phyloP scores from a whole-genome alignment of 2,888 invertebrate species.

The Sinopyrophorus schimmeli region DNA sequence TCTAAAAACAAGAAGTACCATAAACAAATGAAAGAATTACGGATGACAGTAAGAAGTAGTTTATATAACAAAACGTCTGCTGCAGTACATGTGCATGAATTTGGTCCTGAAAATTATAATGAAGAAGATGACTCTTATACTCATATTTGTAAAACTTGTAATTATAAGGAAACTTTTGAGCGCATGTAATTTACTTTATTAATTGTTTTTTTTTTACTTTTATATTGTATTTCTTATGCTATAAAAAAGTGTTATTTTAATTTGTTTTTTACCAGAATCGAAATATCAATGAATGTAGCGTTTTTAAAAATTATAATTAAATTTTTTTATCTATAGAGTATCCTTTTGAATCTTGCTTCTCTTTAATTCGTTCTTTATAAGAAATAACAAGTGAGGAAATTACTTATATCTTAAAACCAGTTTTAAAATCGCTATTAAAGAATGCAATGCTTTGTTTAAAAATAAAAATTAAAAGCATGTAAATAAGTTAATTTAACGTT shows the following conservation, averaged over 20 bases:
- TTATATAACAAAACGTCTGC: conserved; percentile 74
- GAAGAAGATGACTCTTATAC: conserved; percentile 80
- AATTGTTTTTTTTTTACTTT: conserved; percentile 6
- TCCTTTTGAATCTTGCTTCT: too few relatives aligned
- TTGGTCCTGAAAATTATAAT: conserved; percentile 74
- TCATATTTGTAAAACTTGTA: conserved; percentile 78
- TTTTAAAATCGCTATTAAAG: too few relatives aligned
- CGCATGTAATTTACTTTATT: conserved; percentile 72
- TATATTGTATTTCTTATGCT: too few relatives aligned
- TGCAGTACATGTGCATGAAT: conserved; percentile 71
- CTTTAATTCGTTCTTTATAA: too few relatives aligned
- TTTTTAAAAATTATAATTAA: too few relatives aligned
- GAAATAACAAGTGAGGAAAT: too few relatives aligned
- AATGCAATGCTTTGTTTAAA: too few relatives aligned
- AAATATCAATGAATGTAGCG: too few relatives aligned
- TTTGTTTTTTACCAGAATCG: too few relatives aligned
- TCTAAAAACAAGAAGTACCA: conserved; percentile 76
- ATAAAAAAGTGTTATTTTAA: too few relatives aligned
- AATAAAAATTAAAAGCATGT: conserved; percentile 7
- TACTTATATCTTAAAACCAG: too few relatives aligned
- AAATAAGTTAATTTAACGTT: conserved; percentile 28
- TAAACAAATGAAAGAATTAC: conserved; percentile 77
- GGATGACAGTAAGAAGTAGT: conserved; percentile 87
- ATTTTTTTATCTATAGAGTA: too few relatives aligned
- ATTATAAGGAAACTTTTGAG: conserved; percentile 82